Conservation (phyloP, 23 tunicate genomes). For the Botrylloides violaceus region DNA sequence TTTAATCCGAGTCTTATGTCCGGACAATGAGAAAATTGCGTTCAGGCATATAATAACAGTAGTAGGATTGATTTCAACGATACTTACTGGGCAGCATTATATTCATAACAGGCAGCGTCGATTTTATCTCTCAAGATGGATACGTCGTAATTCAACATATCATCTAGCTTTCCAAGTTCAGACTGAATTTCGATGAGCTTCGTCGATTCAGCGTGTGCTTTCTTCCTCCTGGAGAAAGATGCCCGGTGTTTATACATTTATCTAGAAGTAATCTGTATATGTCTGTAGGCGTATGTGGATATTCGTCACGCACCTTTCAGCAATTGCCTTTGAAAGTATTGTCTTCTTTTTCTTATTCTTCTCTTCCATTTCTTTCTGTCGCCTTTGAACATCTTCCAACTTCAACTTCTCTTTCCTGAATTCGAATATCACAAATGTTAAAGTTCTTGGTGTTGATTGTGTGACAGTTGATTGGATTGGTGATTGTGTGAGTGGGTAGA, state of each 20-base stretch:
- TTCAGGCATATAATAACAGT: no score
- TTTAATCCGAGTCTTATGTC: no score
- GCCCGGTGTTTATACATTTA: no score
- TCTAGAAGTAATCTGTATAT: no score
- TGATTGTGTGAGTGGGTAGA: no score
- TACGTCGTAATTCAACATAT: constrained; percentile 66
- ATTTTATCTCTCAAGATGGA: constrained; percentile 72
- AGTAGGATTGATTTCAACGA: no score
- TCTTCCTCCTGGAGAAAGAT: constrained; percentile 51
- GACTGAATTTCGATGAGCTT: constrained; percentile 60
- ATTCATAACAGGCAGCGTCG: constrained; percentile 76
- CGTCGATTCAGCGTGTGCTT: constrained; percentile 76
- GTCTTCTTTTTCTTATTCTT: constrained; percentile 66
- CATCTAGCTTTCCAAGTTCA: constrained; percentile 72
- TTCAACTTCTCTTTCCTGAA: constrained; percentile 48
- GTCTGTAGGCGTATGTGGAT: no score
- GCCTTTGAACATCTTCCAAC: constrained; percentile 64
- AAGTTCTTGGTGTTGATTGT: no score
- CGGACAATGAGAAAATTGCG: no score
- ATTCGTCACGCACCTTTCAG: constrained; percentile 33
- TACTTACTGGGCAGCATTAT: constrained; percentile 63
- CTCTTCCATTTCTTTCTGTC: constrained; percentile 93
- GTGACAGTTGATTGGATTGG: no score
- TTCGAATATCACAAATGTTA: not conserved
- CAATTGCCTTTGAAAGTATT: constrained; percentile 69